Evolutionary conservation across 2,113 vertebrate species (phyloP).

Genomic region (Reinhardtius hippoglossoides): DNA sequence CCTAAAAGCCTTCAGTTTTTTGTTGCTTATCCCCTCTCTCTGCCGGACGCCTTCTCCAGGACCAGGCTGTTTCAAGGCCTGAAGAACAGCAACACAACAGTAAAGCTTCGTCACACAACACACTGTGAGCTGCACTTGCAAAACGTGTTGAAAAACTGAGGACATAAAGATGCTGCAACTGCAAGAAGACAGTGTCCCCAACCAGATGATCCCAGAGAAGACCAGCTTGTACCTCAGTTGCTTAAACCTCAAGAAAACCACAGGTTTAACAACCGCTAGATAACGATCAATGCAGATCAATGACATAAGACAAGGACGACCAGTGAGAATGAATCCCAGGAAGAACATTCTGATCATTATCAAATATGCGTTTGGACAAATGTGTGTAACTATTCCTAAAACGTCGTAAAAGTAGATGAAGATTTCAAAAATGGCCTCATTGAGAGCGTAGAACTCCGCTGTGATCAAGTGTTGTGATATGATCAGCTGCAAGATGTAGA

Average conservation of each 20-base stretch:
- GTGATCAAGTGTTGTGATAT: conserved; percentile 19
- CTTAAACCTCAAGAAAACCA: conserved; percentile 41
- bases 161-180: accelerated
- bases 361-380: neutral
- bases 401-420: neutral
- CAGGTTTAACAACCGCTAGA: conserved; percentile 28
- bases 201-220: conserved; percentile 8
- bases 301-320: conserved; percentile 13
- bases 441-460: conserved; percentile 22
- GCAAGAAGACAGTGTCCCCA: neutral
- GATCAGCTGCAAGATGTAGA: conserved; percentile 46
- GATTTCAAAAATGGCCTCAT: conserved; percentile 1
- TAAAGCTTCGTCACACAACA: conserved; percentile 18
- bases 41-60: conserved; percentile 26
- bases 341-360: accelerated
- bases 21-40: neutral
- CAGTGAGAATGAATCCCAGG: conserved; percentile 8
- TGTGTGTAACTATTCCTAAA: accelerated
- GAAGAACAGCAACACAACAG: conserved; percentile 30
- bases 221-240: conserved; percentile 32
- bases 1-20: conserved; percentile 42
- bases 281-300: conserved; percentile 38
- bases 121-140: accelerated
- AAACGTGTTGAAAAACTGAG: accelerated
- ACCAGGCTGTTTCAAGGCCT: conserved; percentile 27